phyloP scores from a whole-genome alignment of 2,113 vertebrate species.

The Cyanoderma ruficeps region DNA sequence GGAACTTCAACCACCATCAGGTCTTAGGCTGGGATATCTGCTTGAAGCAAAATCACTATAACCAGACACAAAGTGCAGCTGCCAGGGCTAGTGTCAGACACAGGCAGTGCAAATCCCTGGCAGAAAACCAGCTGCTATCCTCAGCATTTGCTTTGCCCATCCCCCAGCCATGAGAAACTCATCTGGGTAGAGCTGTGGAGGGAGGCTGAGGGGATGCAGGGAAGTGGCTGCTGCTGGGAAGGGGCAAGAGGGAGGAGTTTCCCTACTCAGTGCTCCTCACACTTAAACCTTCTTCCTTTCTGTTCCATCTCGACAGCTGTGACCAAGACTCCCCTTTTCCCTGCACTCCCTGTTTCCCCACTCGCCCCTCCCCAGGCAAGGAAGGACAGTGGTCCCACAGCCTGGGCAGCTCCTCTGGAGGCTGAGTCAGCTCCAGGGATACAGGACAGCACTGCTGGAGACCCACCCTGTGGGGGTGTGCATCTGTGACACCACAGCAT shows the following conservation, averaged over 20 bases:
- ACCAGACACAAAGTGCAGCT: neutral
- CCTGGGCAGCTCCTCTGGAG: neutral
- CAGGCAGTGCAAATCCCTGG: neutral
- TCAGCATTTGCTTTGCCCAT: neutral
- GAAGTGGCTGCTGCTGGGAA: neutral
- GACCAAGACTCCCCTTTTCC: neutral
- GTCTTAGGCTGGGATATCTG: neutral
- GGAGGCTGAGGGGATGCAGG: neutral
- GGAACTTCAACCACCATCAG: neutral
- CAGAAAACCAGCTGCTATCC: neutral
- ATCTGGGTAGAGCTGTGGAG: neutral
- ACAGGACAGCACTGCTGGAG: neutral
- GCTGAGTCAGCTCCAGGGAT: neutral
- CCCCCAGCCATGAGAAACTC: neutral
- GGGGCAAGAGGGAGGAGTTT: neutral
- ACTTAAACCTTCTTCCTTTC: neutral
- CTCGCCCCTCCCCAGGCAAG: neutral
- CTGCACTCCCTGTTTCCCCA: rapidly evolving
- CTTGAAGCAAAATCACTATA: neutral
- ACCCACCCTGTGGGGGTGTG: neutral
- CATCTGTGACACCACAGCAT: neutral
- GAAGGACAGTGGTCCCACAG: neutral
- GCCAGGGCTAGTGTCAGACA: neutral
- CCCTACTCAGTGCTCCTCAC: neutral
- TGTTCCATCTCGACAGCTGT: neutral